phyloP scores from a whole-genome alignment of 2,113 vertebrate genomes.

The Bostrychus sinensis region DNA sequence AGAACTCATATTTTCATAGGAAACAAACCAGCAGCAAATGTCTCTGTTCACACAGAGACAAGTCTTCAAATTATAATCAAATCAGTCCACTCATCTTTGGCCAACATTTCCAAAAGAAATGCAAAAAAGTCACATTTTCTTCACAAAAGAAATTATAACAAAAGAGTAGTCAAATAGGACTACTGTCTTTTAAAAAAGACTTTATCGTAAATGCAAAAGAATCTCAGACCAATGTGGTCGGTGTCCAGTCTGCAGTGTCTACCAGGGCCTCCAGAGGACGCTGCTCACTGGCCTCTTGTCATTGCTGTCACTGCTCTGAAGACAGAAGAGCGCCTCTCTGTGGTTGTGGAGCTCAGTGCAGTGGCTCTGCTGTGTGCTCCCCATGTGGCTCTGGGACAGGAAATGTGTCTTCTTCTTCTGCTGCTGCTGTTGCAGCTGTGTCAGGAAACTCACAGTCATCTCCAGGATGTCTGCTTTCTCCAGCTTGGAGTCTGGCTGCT shows the following conservation, averaged over 20 bases:
- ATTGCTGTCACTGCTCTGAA: neutral
- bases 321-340: slow-evolving; percentile 4
- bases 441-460: too few relatives aligned
- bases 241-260: neutral
- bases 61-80: too few relatives aligned
- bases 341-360: slow-evolving; percentile 13
- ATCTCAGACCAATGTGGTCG: neutral
- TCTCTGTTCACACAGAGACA: too few relatives aligned
- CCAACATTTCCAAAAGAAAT: neutral
- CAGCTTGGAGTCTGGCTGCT: too few relatives aligned
- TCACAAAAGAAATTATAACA: too few relatives aligned
- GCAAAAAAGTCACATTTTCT: neutral
- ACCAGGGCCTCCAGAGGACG: slow-evolving; percentile 1
- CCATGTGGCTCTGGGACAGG: slow-evolving; percentile 2
- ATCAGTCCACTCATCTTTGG: too few relatives aligned
- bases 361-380: neutral
- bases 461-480: too few relatives aligned
- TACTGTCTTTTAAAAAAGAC: neutral
- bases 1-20: neutral
- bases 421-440: slow-evolving; percentile 46
- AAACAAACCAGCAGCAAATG: neutral
- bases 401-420: slow-evolving; percentile 13
- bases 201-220: neutral
- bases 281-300: neutral
- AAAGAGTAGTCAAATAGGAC: too few relatives aligned